Evolutionary conservation across 2,888 invertebrate genomes (phyloP).

Genomic region (Dasysyrphus albostriatus): DNA sequence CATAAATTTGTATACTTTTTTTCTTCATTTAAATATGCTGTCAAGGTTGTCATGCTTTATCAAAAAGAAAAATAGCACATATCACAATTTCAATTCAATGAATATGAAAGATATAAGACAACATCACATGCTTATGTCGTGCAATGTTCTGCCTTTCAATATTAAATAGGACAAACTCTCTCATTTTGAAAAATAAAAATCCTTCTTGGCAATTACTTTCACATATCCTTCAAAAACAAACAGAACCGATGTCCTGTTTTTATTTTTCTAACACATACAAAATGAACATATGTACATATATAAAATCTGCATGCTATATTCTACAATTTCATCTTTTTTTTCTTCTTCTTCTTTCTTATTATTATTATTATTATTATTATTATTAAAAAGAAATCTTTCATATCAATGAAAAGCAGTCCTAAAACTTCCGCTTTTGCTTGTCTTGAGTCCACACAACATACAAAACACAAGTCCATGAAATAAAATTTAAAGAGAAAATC

Average conservation of each 20-base stretch:
- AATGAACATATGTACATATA: neutral
- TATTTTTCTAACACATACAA: neutral
- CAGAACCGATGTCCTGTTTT: slow-evolving; percentile 23
- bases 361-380: slow-evolving; percentile 30
- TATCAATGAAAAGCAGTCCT: slow-evolving; percentile 44
- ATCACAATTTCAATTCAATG: slow-evolving; percentile 33
- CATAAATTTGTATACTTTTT: slow-evolving; percentile 20
- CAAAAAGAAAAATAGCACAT: slow-evolving; percentile 13
- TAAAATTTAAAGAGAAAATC: slow-evolving; percentile 63
- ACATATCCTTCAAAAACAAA: slow-evolving; percentile 55
- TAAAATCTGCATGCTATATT: slow-evolving; percentile 36
- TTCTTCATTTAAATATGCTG: slow-evolving; percentile 49
- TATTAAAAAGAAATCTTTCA: slow-evolving; percentile 44
- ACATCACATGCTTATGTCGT: slow-evolving; percentile 16
- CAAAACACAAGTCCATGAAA: slow-evolving; percentile 37
- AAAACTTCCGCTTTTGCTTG: slow-evolving; percentile 32
- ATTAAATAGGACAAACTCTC: slow-evolving; percentile 56
- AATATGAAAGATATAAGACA: neutral
- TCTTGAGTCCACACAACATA: slow-evolving; percentile 28
- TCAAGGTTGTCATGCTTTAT: slow-evolving; percentile 64
- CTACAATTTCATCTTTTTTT: slow-evolving; percentile 5
- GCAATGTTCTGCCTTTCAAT: slow-evolving; percentile 45
- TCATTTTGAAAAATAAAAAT: slow-evolving; percentile 47
- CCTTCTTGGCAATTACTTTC: slow-evolving; percentile 63
- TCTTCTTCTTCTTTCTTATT: slow-evolving; percentile 11